These are phyloP conservation scores for Odontothrips loti DNA, from an alignment of 2,888 invertebrate species.

Conservation along the genomic window DNA sequence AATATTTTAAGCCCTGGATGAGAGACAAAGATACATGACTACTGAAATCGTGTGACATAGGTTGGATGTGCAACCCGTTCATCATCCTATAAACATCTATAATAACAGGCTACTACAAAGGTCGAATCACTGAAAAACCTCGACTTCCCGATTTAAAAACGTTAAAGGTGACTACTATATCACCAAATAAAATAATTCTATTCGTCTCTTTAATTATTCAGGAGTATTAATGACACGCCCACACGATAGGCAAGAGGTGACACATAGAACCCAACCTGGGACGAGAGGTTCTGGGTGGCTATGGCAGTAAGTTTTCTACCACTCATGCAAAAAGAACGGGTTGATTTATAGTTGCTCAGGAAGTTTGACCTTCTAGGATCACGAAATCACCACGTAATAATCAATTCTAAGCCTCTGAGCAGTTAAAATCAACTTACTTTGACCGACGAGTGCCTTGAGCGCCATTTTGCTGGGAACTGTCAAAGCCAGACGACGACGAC, in stretches of 20 bases:
- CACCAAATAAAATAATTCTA: not conserved
- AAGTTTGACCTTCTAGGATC: not conserved
- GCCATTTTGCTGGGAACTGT: conserved; percentile 62
- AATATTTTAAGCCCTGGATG: too few relatives aligned
- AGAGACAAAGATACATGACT: too few relatives aligned
- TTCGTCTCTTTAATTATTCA: too few relatives aligned
- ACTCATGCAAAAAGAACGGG: not conserved
- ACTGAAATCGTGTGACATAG: too few relatives aligned
- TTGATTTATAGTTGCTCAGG: not conserved
- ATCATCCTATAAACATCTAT: too few relatives aligned
- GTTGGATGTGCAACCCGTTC: too few relatives aligned
- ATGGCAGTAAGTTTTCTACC: not conserved
- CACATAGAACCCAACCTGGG: conserved; percentile 38
- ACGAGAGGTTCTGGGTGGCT: conserved; percentile 28
- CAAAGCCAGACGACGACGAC: conserved; percentile 15
- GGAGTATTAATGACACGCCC: conserved; percentile 42
- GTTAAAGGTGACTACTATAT: not conserved
- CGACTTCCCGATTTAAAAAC: too few relatives aligned
- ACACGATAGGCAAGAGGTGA: conserved; percentile 45
- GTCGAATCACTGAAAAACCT: too few relatives aligned
- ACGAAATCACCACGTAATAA: not conserved
- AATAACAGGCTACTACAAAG: too few relatives aligned
- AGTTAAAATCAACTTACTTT: conserved; percentile 61
- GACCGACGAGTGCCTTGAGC: conserved; percentile 77
- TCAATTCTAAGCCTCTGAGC: not conserved